Percentiles rank a stretch among this genome's conserved stretches.
These are phyloP conservation scores for Noctua comes DNA, from an alignment of 2,888 invertebrate species.

Conservation along the genomic window DNA sequence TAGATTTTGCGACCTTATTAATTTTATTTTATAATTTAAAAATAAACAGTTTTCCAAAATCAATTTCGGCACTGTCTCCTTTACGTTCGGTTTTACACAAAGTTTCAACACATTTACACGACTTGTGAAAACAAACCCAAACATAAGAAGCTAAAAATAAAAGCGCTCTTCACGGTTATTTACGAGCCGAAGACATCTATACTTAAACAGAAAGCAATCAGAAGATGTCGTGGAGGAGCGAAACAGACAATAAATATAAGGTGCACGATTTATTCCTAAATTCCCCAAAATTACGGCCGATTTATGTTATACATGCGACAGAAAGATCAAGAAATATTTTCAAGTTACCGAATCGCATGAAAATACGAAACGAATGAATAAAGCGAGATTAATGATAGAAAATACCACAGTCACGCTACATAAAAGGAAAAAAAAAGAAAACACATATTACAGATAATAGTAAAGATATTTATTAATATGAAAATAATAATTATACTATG, in stretches of 20 bases:
- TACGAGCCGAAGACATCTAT: slow-evolving; percentile 39
- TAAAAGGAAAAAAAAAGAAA: slow-evolving; percentile 63
- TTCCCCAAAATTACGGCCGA: neutral
- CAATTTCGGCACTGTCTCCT: slow-evolving; percentile 8
- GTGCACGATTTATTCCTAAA: slow-evolving; percentile 3
- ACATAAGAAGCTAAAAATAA: slow-evolving; percentile 48
- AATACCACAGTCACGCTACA: slow-evolving; percentile 51
- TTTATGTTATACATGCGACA: slow-evolving; percentile 10
- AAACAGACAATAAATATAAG: slow-evolving; percentile 34
- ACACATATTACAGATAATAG: slow-evolving; percentile 61
- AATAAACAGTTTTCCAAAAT: neutral
- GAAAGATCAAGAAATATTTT: slow-evolving; percentile 15
- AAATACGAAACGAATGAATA: neutral
- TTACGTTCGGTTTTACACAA: slow-evolving; percentile 56
- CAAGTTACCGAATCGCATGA: neutral
- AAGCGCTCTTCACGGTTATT: slow-evolving; percentile 46
- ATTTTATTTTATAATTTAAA: neutral
- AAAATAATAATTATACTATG: slow-evolving; percentile 39
- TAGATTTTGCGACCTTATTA: neutral
- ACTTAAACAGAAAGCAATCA: slow-evolving; percentile 50
- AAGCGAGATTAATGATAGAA: slow-evolving; percentile 14
- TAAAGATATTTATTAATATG: slow-evolving; percentile 62
- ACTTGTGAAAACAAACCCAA: slow-evolving; percentile 42
- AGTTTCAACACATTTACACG: slow-evolving; percentile 27
- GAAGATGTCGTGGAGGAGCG: slow-evolving; percentile 41